phyloP scores from a whole-genome alignment of 2,888 invertebrate genomes.

The Tachina lurida region DNA sequence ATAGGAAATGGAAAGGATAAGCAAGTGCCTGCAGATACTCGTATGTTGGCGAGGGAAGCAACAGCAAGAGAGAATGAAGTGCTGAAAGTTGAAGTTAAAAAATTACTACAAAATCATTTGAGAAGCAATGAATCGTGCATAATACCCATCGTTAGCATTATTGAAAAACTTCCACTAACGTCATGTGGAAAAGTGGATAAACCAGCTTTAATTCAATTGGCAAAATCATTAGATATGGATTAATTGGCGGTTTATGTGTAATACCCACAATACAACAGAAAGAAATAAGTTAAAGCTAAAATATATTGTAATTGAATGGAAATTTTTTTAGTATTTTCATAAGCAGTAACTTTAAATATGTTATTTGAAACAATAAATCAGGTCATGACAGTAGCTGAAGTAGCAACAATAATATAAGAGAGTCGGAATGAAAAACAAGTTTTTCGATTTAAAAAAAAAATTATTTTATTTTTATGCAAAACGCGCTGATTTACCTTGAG shows the following conservation, averaged over 20 bases:
- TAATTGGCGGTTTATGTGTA: constrained; percentile 54
- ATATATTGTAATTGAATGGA: neutral
- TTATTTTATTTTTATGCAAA: too few species aligned
- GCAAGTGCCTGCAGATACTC: neutral
- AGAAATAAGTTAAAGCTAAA: neutral
- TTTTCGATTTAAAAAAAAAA: too few species aligned
- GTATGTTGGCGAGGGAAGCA: neutral
- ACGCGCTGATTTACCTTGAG: too few species aligned
- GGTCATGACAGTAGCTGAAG: too few species aligned
- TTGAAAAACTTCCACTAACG: constrained; percentile 57
- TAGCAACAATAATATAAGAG: too few species aligned
- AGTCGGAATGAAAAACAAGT: too few species aligned
- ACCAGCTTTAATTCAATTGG: constrained; percentile 62
- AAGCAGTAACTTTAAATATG: too few species aligned
- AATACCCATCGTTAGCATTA: constrained; percentile 59
- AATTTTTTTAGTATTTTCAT: neutral
- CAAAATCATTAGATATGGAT: constrained; percentile 57
- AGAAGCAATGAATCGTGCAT: constrained; percentile 55
- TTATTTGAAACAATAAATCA: too few species aligned
- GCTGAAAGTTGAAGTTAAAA: constrained; percentile 58
- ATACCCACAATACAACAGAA: constrained; percentile 4
- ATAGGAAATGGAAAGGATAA: constrained; percentile 21
- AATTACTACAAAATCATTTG: constrained; percentile 63
- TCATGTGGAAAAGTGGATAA: constrained; percentile 65
- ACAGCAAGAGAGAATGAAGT: constrained; percentile 9